These are phyloP conservation scores for Carcinoscorpius rotundicauda DNA, from an alignment of 1,140 invertebrate genomes.

Conservation along the genomic window DNA sequence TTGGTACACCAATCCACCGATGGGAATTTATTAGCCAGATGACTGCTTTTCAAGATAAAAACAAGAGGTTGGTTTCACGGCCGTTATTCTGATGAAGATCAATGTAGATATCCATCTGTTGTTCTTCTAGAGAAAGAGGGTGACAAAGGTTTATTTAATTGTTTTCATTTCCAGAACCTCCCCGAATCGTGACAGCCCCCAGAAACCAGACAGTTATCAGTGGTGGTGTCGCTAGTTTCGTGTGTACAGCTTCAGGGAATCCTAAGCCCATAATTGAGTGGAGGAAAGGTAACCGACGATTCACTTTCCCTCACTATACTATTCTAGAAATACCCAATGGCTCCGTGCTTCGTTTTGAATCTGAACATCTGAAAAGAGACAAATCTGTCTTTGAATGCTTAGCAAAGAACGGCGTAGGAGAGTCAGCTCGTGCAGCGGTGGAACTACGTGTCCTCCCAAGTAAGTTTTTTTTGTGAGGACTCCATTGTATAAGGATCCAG, in stretches of 20 bases:
- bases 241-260: conserved; percentile 82
- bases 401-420: conserved; percentile 86
- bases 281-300: conserved; percentile 33
- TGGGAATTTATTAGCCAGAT: too few relatives aligned
- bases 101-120: too few relatives aligned
- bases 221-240: conserved; percentile 85
- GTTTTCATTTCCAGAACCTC: conserved; percentile 56
- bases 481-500: too few relatives aligned
- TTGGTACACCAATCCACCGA: too few relatives aligned
- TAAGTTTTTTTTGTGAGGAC: too few relatives aligned
- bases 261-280: conserved; percentile 47
- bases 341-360: conserved; percentile 82
- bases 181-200: conserved; percentile 73
- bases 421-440: conserved; percentile 35
- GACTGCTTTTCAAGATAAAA: too few relatives aligned
- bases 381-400: conserved; percentile 89
- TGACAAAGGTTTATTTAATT: too few relatives aligned
- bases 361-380: conserved; percentile 69
- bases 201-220: conserved; percentile 73
- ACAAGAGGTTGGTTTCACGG: too few relatives aligned
- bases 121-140: too few relatives aligned
- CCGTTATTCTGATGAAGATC: too few relatives aligned
- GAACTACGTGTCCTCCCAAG: too few relatives aligned
- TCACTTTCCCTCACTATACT: conserved; percentile 33
- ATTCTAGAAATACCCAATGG: conserved; percentile 45